Conservation (phyloP, 2,113 vertebrate genomes). For the Tiliqua scincoides region DNA sequence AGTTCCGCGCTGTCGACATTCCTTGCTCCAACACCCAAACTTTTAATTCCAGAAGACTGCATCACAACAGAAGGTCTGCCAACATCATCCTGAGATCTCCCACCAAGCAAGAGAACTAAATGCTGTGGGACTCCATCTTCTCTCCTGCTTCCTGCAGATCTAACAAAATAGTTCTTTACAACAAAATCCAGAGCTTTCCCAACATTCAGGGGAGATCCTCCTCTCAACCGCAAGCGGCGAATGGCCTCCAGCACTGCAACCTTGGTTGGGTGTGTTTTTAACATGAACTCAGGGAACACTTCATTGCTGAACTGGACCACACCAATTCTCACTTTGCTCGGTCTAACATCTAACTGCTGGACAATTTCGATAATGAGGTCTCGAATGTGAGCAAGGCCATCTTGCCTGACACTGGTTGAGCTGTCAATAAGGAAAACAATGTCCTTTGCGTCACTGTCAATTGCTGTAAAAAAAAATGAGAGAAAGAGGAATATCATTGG, state of each 20-base stretch:
- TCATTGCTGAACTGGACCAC: conserved; percentile 88
- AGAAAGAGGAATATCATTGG: background rate
- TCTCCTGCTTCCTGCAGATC: conserved; percentile 84
- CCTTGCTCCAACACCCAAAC: conserved; percentile 83
- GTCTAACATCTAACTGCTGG: conserved; percentile 82
- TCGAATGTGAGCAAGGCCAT: conserved; percentile 86
- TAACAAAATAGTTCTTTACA: conserved; percentile 82
- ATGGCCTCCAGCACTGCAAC: conserved; percentile 76
- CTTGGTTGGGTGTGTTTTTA: conserved; percentile 84
- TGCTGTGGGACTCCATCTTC: conserved; percentile 89
- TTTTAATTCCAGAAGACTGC: conserved; percentile 74
- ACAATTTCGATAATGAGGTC: conserved; percentile 89
- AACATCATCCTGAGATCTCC: conserved; percentile 84
- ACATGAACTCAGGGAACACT: conserved; percentile 84
- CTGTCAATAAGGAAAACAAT: conserved; percentile 94
- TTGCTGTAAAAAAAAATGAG: conserved; percentile 42
- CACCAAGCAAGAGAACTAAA: conserved; percentile 90
- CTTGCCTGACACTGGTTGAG: conserved; percentile 74
- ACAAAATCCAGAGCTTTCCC: conserved; percentile 88
- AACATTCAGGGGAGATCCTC: conserved; percentile 82
- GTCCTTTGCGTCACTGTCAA: conserved; percentile 84
- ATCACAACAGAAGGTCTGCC: conserved; percentile 77
- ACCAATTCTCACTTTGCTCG: conserved; percentile 84
- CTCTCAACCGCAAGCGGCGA: conserved; percentile 84
- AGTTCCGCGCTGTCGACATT: conserved; percentile 81